phyloP scores from a whole-genome alignment of 2,113 vertebrate species.

The Nestor notabilis region DNA sequence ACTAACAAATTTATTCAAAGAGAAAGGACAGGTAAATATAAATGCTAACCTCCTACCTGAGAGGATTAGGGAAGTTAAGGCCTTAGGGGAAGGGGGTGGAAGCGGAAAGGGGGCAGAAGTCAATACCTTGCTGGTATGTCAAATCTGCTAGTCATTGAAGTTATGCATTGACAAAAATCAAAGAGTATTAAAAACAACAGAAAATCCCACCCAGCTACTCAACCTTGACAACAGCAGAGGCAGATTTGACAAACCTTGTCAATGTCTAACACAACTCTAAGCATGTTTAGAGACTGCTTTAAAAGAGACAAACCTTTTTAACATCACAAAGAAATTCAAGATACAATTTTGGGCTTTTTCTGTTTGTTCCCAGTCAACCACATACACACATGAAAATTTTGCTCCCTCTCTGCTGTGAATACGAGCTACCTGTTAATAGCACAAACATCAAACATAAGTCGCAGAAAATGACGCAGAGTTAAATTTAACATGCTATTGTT shows the following conservation, averaged over 20 bases:
- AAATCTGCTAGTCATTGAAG: not conserved
- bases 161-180: conserved; percentile 6
- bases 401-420: not conserved
- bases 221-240: not conserved
- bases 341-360: not conserved
- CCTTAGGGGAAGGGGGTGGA: not conserved
- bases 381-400: not conserved
- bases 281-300: not conserved
- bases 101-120: not conserved
- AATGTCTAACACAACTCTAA: not conserved
- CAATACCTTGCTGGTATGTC: not conserved
- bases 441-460: not conserved
- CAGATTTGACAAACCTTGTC: not conserved
- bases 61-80: not conserved
- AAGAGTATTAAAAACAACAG: not conserved
- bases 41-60: not conserved
- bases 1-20: not conserved
- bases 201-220: not conserved
- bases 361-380: not conserved
- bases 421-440: not conserved
- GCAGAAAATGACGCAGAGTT: not conserved
- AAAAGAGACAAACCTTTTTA: not conserved
- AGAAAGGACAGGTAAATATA: not conserved
- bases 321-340: not conserved
- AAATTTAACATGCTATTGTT: not conserved